Conservation (phyloP, 1,140 invertebrate genomes). For the Saccostrea echinata region DNA sequence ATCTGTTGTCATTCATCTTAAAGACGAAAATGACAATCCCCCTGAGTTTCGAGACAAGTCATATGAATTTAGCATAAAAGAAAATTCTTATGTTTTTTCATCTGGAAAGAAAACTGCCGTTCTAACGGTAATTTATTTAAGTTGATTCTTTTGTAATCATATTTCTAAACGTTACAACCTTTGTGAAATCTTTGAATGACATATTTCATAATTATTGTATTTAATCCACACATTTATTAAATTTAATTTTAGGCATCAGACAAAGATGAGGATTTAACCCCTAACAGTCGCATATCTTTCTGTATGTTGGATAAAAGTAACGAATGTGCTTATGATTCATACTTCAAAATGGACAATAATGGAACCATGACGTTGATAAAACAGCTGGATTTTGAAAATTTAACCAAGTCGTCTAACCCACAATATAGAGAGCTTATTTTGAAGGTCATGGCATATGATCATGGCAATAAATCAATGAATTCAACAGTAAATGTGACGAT, state of each 20-base stretch:
- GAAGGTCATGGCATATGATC: not conserved
- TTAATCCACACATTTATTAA: no score
- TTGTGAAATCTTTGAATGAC: no score
- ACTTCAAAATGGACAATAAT: not conserved
- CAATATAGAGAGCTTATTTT: not conserved
- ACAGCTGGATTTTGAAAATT: not conserved
- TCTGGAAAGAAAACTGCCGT: not conserved
- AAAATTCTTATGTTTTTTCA: constrained; percentile 22
- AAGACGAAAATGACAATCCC: constrained; percentile 48
- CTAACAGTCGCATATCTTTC: not conserved
- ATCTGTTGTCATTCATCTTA: constrained; percentile 12
- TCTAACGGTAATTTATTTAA: not conserved
- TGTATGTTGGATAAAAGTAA: not conserved
- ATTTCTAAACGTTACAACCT: no score
- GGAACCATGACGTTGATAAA: not conserved
- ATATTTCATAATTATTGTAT: no score
- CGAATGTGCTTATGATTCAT: not conserved
- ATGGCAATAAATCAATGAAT: not conserved
- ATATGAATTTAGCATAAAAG: constrained; percentile 22
- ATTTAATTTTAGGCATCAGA: not conserved
- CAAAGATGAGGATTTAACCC: not conserved
- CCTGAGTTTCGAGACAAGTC: not conserved
- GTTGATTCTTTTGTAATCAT: no score
- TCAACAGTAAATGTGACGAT: not conserved
- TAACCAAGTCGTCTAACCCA: not conserved